These are phyloP conservation scores for Brachystomella parvula DNA, from an alignment of 1,140 invertebrate species.

Conservation along the genomic window DNA sequence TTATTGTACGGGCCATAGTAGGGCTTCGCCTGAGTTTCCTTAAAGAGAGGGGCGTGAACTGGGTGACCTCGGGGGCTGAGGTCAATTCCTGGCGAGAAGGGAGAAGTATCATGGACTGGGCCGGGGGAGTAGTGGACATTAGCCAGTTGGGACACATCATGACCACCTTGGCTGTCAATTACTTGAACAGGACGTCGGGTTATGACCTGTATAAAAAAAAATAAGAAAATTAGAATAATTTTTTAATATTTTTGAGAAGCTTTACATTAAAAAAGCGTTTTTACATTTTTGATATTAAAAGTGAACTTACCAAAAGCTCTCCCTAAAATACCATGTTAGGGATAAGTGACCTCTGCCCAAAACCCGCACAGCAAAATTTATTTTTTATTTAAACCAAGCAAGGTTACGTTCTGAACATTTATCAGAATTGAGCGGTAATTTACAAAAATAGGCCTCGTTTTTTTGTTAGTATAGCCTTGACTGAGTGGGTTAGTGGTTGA, in stretches of 20 bases:
- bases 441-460: no score
- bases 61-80: slow-evolving; percentile 32
- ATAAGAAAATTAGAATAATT: neutral
- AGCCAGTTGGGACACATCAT: slow-evolving; percentile 31
- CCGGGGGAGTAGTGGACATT: slow-evolving; percentile 36
- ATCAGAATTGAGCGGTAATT: no score
- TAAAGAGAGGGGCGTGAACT: slow-evolving; percentile 10
- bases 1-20: neutral
- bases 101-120: slow-evolving; percentile 31
- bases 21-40: neutral
- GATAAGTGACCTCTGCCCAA: no score
- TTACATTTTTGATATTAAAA: neutral
- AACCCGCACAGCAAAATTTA: no score
- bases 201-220: slow-evolving; percentile 25
- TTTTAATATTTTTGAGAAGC: neutral
- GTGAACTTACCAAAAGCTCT: no score
- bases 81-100: slow-evolving; percentile 25
- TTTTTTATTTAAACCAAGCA: no score
- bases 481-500: neutral
- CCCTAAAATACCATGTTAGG: no score
- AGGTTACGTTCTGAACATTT: no score
- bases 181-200: slow-evolving; percentile 25
- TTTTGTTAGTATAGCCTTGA: slow-evolving; percentile 2
- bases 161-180: slow-evolving; percentile 35
- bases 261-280: neutral